Evolutionary conservation across 2,888 invertebrate genomes (phyloP).

Genomic region (Cheilosia variabilis): DNA sequence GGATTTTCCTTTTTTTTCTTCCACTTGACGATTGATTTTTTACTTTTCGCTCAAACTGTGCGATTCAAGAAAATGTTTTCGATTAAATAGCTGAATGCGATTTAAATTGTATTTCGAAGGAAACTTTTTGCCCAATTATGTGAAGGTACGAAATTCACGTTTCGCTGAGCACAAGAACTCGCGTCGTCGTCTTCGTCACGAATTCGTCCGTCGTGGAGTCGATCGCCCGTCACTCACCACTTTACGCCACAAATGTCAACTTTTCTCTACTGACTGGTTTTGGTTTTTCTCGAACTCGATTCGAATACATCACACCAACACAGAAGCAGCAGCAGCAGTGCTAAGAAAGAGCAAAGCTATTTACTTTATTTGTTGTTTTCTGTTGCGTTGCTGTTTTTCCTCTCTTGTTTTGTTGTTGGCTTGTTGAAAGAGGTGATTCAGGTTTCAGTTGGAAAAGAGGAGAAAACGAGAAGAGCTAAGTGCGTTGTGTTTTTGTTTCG

Average conservation of each 20-base stretch:
- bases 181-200: constrained; percentile 49
- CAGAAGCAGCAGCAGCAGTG: background rate
- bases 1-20: constrained; percentile 61
- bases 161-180: constrained; percentile 47
- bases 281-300: constrained; percentile 6
- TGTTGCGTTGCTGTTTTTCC: constrained; percentile 47
- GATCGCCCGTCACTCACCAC: constrained; percentile 70
- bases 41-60: constrained; percentile 42
- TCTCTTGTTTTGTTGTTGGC: constrained; percentile 51
- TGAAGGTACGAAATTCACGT: constrained; percentile 35
- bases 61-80: constrained; percentile 39
- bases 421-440: constrained; percentile 14
- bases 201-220: constrained; percentile 71
- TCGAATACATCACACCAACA: background rate
- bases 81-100: constrained; percentile 7
- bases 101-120: background rate
- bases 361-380: constrained; percentile 16
- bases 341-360: constrained; percentile 14
- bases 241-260: constrained; percentile 72
- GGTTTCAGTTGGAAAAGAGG: constrained; percentile 9
- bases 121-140: constrained; percentile 25
- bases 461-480: background rate
- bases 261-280: constrained; percentile 68
- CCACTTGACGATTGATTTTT: constrained; percentile 73
- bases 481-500: background rate